Evolutionary conservation across 1,140 invertebrate genomes (phyloP), one percentile per base, ranked within the genome.

Genomic region (Zaprionus taronus): DNA sequence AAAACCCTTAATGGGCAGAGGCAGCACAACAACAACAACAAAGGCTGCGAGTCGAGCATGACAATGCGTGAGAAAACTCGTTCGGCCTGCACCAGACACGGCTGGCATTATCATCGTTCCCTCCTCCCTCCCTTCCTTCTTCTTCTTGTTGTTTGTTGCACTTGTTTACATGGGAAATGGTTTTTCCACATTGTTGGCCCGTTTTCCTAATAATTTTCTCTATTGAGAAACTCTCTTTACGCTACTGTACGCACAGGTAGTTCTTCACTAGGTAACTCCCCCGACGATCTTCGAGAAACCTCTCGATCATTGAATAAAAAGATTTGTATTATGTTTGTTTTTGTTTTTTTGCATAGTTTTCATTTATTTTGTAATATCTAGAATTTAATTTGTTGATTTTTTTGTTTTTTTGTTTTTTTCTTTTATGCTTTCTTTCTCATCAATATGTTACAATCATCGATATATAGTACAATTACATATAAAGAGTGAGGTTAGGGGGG

Each of bases 81-180:
- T 76, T 74, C 67, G 80, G 63, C 28, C 24, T 72, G 72, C 41
- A 61, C 65, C 64, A 47, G n/a, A 47, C 41, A 47, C 22, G 64
- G 28, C 28, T 24, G 68, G 77, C 68, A 78, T 75, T 81, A 79
- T 89, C 77, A 75, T 11, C 6, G 41, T 70, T 70, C 22, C 64
- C 74, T 69, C 51, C 15, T 28, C 9, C 24, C 60, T 65, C 49
- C 34, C 47, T n/a, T 34, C 66, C 57, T 62, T 70, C n/a, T 41
- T 36, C 47, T 57, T 76, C 66, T 62, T 57, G 82, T 63, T 69
- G 80, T 72, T 86, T 80, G 81, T 76, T 90, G 85, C 85, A 90
- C 85, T 90, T 90, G 85, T 90, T 90, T 90, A 77, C 85, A 85
- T 90, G 85, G 79, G 85, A 90, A 90, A 82, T 75, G 69, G 53